phyloP scores from a whole-genome alignment of 1,140 invertebrate genomes.

The Cryptotermes secundus region DNA sequence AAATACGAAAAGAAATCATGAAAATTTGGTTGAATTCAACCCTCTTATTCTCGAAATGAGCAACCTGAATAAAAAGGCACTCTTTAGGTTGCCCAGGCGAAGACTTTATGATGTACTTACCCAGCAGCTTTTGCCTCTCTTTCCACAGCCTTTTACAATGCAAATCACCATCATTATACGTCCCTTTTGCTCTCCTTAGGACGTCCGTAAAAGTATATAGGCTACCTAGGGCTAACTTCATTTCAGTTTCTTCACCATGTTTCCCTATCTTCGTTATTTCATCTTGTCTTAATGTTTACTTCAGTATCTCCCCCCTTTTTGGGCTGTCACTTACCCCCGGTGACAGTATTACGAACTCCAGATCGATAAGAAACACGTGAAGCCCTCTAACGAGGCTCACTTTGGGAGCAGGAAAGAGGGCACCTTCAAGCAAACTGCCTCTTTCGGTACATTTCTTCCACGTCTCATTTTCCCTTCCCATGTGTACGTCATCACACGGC shows the following conservation, averaged over 20 bases:
- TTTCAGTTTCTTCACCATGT: neutral
- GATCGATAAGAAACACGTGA: neutral
- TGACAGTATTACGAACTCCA: neutral
- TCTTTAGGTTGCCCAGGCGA: too few relatives aligned
- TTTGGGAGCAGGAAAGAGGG: neutral
- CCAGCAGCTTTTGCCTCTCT: too few relatives aligned
- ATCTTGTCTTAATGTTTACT: neutral
- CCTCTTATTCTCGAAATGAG: too few relatives aligned
- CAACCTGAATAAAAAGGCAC: too few relatives aligned
- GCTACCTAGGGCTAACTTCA: neutral
- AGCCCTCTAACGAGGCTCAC: neutral
- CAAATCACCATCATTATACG: neutral
- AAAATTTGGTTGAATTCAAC: too few relatives aligned
- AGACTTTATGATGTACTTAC: too few relatives aligned
- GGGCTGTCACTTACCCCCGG: neutral
- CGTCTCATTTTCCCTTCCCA: neutral
- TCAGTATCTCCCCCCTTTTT: neutral
- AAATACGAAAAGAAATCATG: too few relatives aligned
- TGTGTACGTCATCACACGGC: neutral
- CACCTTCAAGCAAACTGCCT: neutral
- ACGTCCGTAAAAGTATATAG: neutral
- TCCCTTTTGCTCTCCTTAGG: neutral
- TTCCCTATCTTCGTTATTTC: neutral
- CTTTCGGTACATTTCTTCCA: neutral
- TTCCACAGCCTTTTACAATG: too few relatives aligned